Percentiles rank a stretch among this genome's conserved stretches.
Conservation (phyloP, 2,113 vertebrate species). For the Labeo rohita region DNA sequence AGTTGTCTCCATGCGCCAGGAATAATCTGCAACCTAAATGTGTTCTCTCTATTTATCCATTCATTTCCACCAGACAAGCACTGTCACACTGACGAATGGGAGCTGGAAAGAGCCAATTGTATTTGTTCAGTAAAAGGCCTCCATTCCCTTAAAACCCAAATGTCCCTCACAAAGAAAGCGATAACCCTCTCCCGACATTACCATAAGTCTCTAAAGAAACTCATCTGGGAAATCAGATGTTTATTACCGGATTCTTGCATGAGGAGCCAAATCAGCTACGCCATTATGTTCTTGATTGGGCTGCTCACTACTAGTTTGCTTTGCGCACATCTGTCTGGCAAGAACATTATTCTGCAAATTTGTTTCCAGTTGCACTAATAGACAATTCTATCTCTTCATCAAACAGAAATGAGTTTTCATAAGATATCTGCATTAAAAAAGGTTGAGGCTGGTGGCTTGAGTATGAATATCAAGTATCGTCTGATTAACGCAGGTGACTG, state of each 20-base stretch:
- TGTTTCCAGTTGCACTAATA: conserved; percentile 18
- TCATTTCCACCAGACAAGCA: conserved; percentile 69
- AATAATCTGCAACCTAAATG: conserved; percentile 70
- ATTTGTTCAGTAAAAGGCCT: conserved; percentile 66
- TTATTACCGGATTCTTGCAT: conserved; percentile 35
- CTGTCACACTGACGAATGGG: conserved; percentile 78
- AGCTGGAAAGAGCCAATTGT: conserved; percentile 69
- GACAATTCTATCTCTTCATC: conserved; percentile 21
- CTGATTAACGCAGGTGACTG: conserved; percentile 1
- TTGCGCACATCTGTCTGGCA: conserved; percentile 12
- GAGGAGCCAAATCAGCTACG: conserved; percentile 28
- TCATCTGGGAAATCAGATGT: conserved; percentile 20
- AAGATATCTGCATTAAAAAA: conserved; percentile 13
- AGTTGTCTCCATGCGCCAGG: conserved; percentile 17
- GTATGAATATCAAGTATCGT: neutral
- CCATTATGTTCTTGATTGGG: neutral
- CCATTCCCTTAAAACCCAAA: conserved; percentile 68
- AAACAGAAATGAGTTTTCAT: neutral
- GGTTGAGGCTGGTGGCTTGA: neutral
- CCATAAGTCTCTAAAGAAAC: conserved; percentile 41
- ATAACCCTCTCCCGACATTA: conserved; percentile 35
- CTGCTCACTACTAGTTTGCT: conserved; percentile 18
- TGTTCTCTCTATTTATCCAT: conserved; percentile 74
- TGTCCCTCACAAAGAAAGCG: conserved; percentile 56
- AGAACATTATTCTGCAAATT: conserved; percentile 18